Conservation (phyloP, 2,888 invertebrate genomes). For the Chesias legatella region DNA sequence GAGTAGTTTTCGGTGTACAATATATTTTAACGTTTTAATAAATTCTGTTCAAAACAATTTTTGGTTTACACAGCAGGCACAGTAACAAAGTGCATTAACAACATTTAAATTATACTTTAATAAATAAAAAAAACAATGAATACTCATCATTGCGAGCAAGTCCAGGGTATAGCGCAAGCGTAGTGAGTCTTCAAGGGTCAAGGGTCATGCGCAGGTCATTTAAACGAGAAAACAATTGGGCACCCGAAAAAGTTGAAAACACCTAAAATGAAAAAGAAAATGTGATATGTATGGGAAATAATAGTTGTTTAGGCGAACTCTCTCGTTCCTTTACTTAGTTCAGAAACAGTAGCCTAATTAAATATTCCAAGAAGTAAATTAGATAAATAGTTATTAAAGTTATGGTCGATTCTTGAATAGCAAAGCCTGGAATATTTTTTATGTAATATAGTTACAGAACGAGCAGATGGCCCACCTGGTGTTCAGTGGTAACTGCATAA, state of each 20-base stretch:
- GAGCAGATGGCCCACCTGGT: too few relatives aligned
- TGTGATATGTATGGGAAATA: constrained; percentile 66
- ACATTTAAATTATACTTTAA: constrained; percentile 42
- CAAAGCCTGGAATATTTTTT: too few relatives aligned
- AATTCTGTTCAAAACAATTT: constrained; percentile 13
- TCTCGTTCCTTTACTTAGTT: constrained; percentile 39
- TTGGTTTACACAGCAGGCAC: constrained; percentile 29
- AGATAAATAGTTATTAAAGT: not conserved
- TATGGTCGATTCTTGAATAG: too few relatives aligned
- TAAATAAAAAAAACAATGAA: constrained; percentile 70
- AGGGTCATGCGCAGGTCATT: constrained; percentile 73
- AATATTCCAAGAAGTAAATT: not conserved
- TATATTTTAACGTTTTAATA: too few relatives aligned
- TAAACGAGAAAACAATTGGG: constrained; percentile 80
- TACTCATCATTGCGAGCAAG: constrained; percentile 80
- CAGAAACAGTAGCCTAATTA: not conserved
- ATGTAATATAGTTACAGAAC: too few relatives aligned
- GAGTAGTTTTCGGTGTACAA: too few relatives aligned
- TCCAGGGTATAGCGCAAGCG: constrained; percentile 71
- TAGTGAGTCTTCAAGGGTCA: constrained; percentile 54
- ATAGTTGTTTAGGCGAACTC: constrained; percentile 35
- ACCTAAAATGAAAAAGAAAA: constrained; percentile 80
- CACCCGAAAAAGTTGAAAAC: constrained; percentile 81
- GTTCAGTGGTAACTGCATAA: too few relatives aligned
- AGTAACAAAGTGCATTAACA: constrained; percentile 43